These are phyloP conservation scores for Chrysopilus asiliformis DNA, from an alignment of 2,888 invertebrate species.

Conservation along the genomic window DNA sequence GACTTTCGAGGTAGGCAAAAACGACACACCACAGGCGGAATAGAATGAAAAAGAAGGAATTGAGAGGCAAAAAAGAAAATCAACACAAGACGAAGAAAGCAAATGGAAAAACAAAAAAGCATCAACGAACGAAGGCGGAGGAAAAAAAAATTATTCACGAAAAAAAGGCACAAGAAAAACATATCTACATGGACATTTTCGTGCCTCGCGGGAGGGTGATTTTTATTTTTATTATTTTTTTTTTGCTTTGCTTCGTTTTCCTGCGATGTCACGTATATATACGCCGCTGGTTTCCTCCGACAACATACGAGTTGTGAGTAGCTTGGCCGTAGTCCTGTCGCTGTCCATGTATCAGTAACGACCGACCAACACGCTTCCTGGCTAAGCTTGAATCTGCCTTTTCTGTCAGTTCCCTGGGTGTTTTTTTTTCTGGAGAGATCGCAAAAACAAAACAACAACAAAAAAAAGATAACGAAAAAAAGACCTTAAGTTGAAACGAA, in stretches of 20 bases:
- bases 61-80: not conserved
- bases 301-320: no score
- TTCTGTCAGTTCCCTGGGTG: not conserved
- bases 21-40: no score
- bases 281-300: no score
- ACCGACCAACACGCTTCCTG: no score
- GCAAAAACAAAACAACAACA: not conserved
- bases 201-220: slow-evolving; percentile 4
- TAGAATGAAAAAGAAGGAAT: no score
- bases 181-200: not conserved
- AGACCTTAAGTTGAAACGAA: not conserved
- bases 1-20: no score
- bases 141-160: not conserved
- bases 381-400: no score
- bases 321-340: no score
- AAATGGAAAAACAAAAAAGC: not conserved
- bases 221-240: not conserved
- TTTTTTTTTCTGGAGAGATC: not conserved
- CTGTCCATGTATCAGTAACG: no score
- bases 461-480: not conserved
- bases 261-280: slow-evolving; percentile 4
- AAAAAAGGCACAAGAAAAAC: not conserved
- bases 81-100: not conserved
- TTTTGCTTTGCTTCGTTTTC: not conserved
- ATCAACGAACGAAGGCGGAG: not conserved